Percentiles rank a stretch among this genome's conserved stretches.
Conservation (phyloP, 1,140 invertebrate genomes). For the Leptonema lineaticorne region DNA sequence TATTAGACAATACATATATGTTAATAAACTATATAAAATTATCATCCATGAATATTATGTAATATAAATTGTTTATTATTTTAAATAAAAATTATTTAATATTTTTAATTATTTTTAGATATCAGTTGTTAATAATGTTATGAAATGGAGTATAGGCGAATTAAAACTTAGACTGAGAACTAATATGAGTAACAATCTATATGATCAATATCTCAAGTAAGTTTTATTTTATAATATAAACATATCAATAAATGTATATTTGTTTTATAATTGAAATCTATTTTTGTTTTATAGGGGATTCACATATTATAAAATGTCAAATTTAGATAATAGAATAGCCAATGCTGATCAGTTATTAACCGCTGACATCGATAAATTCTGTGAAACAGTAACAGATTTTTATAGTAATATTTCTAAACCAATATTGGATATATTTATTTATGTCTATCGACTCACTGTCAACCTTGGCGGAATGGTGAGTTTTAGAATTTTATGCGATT, state of each 20-base stretch:
- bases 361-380: slow-evolving; percentile 97
- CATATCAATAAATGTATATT: background rate
- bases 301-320: slow-evolving; percentile 97
- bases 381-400: slow-evolving; percentile 89
- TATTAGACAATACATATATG: too few species aligned
- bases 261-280: background rate
- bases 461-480: slow-evolving; percentile 73
- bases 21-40: too few species aligned
- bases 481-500: slow-evolving; percentile 20
- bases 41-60: too few species aligned
- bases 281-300: slow-evolving; percentile 70
- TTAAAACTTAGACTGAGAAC: slow-evolving; percentile 88
- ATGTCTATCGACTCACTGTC: slow-evolving; percentile 85
- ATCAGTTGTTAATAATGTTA: slow-evolving; percentile 87
- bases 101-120: slow-evolving; percentile 60
- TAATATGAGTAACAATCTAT: slow-evolving; percentile 82
- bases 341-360: slow-evolving; percentile 97
- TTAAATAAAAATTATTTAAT: slow-evolving; percentile 1
- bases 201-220: slow-evolving; percentile 91
- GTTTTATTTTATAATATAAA: slow-evolving; percentile 45
- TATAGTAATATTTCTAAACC: slow-evolving; percentile 99
- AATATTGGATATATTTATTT: slow-evolving; percentile 90
- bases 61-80: slow-evolving; percentile 21
- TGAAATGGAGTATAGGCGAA: slow-evolving; percentile 94
- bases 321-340: slow-evolving; percentile 90